These are phyloP conservation scores for Hetaerina americana DNA, from an alignment of 1,140 invertebrate species.

Conservation along the genomic window DNA sequence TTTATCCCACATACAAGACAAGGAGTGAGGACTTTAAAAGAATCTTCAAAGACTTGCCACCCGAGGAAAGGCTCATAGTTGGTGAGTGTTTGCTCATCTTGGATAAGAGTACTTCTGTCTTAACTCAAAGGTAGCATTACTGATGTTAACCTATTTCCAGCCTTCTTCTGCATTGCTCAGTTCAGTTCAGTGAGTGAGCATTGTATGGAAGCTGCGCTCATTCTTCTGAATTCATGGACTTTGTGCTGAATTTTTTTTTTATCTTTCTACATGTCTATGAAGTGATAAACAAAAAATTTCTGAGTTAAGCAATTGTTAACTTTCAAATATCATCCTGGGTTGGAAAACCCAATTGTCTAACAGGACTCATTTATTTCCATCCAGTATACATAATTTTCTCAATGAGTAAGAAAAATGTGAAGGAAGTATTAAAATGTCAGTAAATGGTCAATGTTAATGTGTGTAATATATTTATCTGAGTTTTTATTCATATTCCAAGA, in stretches of 20 bases:
- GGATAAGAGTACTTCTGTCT: background rate
- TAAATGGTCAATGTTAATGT: too few relatives aligned
- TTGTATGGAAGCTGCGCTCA: too few relatives aligned
- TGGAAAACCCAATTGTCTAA: too few relatives aligned
- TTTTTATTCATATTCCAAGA: too few relatives aligned
- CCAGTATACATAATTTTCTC: too few relatives aligned
- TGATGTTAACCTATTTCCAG: background rate
- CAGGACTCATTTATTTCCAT: too few relatives aligned
- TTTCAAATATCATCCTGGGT: too few relatives aligned
- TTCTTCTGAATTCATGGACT: background rate
- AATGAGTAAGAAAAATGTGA: too few relatives aligned
- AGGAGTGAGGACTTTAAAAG: slow-evolving; percentile 82
- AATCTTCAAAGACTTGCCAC: slow-evolving; percentile 82
- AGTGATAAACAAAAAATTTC: too few relatives aligned
- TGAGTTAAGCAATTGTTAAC: too few relatives aligned
- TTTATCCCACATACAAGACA: slow-evolving; percentile 89
- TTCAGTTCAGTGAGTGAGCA: background rate
- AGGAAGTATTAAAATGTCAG: too few relatives aligned
- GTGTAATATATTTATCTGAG: too few relatives aligned
- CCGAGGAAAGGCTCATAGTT: slow-evolving; percentile 81
- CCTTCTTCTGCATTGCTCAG: background rate
- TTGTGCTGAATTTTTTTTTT: slow-evolving; percentile 2
- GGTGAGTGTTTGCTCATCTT: slow-evolving; percentile 66
- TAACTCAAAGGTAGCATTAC: background rate
- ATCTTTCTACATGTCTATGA: background rate